Conservation (phyloP, 2,113 vertebrate genomes). For the Xenopus borealis region DNA sequence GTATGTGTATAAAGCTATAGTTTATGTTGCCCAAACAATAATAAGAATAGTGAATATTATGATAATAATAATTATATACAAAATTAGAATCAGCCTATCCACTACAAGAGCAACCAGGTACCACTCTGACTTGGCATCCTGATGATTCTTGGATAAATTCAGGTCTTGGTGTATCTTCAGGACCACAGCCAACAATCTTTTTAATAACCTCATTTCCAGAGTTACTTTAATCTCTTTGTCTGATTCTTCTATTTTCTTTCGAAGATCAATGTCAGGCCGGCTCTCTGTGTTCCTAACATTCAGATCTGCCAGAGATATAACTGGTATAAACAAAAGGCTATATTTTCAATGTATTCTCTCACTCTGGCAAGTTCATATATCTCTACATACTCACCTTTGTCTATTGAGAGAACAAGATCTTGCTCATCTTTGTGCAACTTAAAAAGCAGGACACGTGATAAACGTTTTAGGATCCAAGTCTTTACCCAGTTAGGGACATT, state of each 20-base stretch:
- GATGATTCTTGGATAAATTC: background rate
- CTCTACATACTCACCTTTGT: accelerated
- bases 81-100: conserved; percentile 21
- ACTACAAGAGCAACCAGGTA: conserved; percentile 11
- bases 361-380: background rate
- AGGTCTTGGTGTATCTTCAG: conserved; percentile 19
- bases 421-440: background rate
- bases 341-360: background rate
- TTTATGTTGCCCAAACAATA: conserved; percentile 21
- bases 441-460: conserved; percentile 10
- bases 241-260: background rate
- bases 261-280: background rate
- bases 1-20: too few relatives aligned
- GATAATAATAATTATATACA: conserved; percentile 16
- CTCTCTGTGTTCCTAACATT: background rate
- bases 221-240: background rate
- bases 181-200: conserved; percentile 16
- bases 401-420: background rate
- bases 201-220: conserved; percentile 21
- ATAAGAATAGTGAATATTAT: conserved; percentile 14
- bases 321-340: background rate
- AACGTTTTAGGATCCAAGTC: conserved; percentile 15
- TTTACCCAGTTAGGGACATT: conserved; percentile 12
- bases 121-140: conserved; percentile 22
- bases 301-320: too few relatives aligned